These are phyloP conservation scores for Heliconius ethilla DNA, from an alignment of 2,888 invertebrate species.

Conservation along the genomic window DNA sequence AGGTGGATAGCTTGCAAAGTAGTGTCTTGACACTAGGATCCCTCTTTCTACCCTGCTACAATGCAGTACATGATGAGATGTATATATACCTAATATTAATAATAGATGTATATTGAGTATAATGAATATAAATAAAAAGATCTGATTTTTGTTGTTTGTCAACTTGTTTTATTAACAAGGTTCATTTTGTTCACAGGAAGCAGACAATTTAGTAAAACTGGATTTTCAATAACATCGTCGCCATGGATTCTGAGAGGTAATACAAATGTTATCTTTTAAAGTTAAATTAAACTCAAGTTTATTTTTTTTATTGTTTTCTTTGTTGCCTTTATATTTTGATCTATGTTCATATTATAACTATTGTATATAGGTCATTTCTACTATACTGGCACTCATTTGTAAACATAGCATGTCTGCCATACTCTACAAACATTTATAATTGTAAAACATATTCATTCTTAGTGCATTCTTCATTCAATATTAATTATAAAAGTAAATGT, in stretches of 20 bases:
- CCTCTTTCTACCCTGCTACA: too few relatives aligned
- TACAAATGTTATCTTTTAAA: neutral
- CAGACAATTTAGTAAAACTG: constrained; percentile 58
- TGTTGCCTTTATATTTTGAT: neutral
- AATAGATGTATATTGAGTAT: too few relatives aligned
- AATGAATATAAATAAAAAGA: too few relatives aligned
- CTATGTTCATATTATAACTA: too few relatives aligned
- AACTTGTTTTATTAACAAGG: neutral
- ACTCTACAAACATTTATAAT: neutral
- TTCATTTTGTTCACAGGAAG: constrained; percentile 58
- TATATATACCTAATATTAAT: too few relatives aligned
- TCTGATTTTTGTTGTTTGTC: neutral
- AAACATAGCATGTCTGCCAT: neutral
- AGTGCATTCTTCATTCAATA: neutral
- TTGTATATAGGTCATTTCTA: too few relatives aligned
- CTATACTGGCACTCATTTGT: neutral
- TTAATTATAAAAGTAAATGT: neutral
- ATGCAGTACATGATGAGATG: too few relatives aligned
- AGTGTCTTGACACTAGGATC: too few relatives aligned
- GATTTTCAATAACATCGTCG: constrained; percentile 55
- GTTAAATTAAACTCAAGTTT: too few relatives aligned
- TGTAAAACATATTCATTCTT: neutral
- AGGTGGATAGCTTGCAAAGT: too few relatives aligned
- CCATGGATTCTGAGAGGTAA: constrained; percentile 76
- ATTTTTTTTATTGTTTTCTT: neutral